These are phyloP conservation scores for Aphelenchoides bicaudatus DNA, from an alignment of 2,888 invertebrate genomes.

Conservation along the genomic window DNA sequence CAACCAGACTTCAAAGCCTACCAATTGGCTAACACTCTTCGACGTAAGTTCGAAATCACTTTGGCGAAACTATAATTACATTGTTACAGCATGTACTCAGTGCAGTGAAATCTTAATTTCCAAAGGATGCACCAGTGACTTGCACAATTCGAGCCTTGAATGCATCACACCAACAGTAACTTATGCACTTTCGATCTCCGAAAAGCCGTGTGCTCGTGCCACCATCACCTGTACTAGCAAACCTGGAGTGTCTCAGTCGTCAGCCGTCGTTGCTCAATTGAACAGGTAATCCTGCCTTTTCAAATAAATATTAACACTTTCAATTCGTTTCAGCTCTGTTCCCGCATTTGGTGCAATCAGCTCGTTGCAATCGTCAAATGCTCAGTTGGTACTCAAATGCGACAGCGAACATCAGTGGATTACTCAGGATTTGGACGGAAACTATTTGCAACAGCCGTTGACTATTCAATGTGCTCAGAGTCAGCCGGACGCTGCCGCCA, in stretches of 20 bases:
- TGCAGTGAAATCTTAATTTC: neutral
- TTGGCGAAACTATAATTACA: no score
- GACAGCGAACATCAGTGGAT: neutral
- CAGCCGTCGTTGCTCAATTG: neutral
- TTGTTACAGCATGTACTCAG: conserved; percentile 8
- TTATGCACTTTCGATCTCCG: no score
- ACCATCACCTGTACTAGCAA: neutral
- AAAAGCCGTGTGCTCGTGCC: neutral
- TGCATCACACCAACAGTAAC: neutral
- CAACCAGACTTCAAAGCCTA: no score
- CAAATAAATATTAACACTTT: neutral
- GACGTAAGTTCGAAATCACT: no score
- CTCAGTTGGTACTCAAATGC: neutral
- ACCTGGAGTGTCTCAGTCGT: neutral
- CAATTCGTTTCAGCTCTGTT: neutral
- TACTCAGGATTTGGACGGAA: neutral
- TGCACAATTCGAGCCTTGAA: neutral
- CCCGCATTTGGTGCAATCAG: conserved; percentile 1
- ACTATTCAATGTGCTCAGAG: conserved; percentile 7
- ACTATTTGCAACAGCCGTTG: neutral
- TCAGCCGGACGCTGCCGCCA: no score
- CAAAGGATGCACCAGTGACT: neutral
- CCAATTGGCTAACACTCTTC: no score
- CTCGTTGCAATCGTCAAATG: neutral
- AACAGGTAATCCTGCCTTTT: neutral